Evolutionary conservation across 2,888 invertebrate genomes (phyloP).

Genomic region (Cantharis flavilabris): DNA sequence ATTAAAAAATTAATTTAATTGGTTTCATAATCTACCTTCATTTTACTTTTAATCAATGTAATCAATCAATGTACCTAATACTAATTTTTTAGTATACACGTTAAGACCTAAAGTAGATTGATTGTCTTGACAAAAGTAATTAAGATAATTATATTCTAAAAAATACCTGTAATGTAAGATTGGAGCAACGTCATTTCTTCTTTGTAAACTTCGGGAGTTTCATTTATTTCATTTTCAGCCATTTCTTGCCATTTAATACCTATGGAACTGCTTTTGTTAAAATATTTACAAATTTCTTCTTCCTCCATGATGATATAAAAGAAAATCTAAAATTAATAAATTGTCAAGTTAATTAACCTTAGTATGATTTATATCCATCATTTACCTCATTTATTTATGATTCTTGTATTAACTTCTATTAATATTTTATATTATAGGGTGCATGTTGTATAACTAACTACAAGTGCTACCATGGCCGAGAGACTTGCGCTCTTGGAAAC

Average conservation of each 20-base stretch:
- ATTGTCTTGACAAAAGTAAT: not conserved
- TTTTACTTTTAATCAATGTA: not conserved
- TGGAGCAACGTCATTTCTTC: conserved; percentile 45
- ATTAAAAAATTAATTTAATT: conserved; percentile 4
- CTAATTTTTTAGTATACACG: not conserved
- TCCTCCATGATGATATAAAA: not conserved
- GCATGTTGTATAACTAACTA: not conserved
- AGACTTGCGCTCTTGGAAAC: conserved; percentile 1
- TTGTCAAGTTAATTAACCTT: not conserved
- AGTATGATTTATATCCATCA: not conserved
- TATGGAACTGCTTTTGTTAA: conserved; percentile 24
- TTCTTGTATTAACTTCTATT: not conserved
- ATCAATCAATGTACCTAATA: not conserved
- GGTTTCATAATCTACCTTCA: not conserved
- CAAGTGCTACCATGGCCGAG: not conserved
- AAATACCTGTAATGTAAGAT: conserved; percentile 46
- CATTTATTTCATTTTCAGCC: conserved; percentile 52
- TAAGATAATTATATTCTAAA: not conserved
- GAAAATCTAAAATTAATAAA: not conserved
- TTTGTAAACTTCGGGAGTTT: conserved; percentile 49
- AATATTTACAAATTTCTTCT: conserved; percentile 11
- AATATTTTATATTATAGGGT: not conserved
- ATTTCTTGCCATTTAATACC: conserved; percentile 44
- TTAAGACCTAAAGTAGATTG: not conserved
- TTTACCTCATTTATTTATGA: not conserved